Evolutionary conservation across 2,797 vertebrate species (phyloP), one percentile per base, ranked within the genome.

Genomic region (Melanotaenia pygmaea): DNA sequence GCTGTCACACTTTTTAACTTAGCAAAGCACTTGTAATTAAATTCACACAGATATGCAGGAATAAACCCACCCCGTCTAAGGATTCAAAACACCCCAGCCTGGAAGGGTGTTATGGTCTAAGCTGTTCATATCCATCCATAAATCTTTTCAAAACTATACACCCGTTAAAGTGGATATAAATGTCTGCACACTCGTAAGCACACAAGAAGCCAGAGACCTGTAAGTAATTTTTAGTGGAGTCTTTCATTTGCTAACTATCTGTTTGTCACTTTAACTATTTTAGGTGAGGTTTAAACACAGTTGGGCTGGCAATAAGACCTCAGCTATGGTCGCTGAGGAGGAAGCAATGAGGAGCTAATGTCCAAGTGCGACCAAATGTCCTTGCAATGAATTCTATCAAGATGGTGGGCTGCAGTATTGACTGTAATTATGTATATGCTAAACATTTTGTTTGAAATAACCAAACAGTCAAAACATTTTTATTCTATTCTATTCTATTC

Each of bases 11-110:
- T 86, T 88, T 78, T 90, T 81, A 86, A 91, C 86, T 83, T 68
- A 88, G 85, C 68, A 73, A 82, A 90, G 80, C 81, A 83, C 90
- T 90, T 91, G 87, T 91, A 93, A 93, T 93, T 93, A 93, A 90
- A 91, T 81, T 77, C 92, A 91, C 89, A 88, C 91, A 92, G 90
- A 92, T 89, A 93, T 90, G 90, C 88, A 45, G 84, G 83, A 90
- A 85, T 85, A 79, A 88, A 91, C 84, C 88, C 77, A 80, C 80
- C 77, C 78, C 53, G 87, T 89, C 84, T 81, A 68, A 84, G 67
- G 85, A 90, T 85, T 88, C 81, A 81, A 91, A 91, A 91, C 80
- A 88, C 82, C 75, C 61, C 69, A 74, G 82, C 67, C 80, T 79
- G 56, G 35, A 70, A 82, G 83, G 86, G 63, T 89, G 87, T 89